Evolutionary conservation across 2,797 vertebrate genomes (phyloP).

Genomic region (Falco biarmicus): DNA sequence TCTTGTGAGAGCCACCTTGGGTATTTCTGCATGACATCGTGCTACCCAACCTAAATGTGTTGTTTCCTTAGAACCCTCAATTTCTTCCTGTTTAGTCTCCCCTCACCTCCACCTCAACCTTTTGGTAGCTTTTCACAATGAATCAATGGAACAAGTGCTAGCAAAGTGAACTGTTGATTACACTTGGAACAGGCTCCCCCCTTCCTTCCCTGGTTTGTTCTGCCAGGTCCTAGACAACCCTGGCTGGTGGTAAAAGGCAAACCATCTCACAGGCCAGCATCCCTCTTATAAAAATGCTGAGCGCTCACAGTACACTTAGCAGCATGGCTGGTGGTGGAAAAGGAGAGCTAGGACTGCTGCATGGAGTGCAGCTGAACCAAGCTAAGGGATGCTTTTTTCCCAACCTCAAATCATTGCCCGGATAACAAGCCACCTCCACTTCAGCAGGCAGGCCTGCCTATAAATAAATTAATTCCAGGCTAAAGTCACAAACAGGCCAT

Average conservation of each 20-base stretch:
- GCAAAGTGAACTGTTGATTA: background rate
- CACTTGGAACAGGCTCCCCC: background rate
- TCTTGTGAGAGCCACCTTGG: background rate
- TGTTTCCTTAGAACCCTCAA: background rate
- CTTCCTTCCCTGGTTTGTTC: background rate
- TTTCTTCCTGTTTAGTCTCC: conserved; percentile 27
- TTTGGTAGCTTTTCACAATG: background rate
- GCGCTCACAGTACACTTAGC: rapidly evolving
- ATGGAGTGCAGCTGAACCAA: background rate
- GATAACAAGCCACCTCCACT: background rate
- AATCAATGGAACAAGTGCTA: background rate
- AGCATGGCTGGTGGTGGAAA: background rate
- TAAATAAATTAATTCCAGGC: background rate
- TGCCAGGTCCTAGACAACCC: background rate
- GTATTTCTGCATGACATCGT: background rate
- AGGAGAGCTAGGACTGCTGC: background rate
- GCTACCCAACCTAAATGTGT: background rate
- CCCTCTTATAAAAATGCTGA: background rate
- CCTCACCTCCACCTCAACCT: background rate
- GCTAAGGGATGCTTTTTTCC: background rate
- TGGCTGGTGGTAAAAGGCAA: background rate
- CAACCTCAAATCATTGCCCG: background rate
- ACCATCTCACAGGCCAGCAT: background rate
- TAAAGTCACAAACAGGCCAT: background rate
- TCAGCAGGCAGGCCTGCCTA: background rate